These are phyloP conservation scores for Lepus americanus DNA, from an alignment of 2,113 vertebrate genomes.

Conservation along the genomic window DNA sequence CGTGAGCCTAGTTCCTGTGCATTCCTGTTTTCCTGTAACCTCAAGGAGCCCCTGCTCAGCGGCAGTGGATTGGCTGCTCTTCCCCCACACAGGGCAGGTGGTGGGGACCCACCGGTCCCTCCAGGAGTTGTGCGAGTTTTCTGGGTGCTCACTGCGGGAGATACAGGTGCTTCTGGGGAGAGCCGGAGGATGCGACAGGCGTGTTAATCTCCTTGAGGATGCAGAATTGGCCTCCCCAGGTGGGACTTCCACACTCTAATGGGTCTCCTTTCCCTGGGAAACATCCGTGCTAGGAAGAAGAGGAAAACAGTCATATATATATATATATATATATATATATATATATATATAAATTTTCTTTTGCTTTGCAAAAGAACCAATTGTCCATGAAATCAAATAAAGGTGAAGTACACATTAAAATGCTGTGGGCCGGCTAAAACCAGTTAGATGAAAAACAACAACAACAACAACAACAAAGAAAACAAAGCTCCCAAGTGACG, in stretches of 20 bases:
- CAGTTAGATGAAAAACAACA: constrained; percentile 39
- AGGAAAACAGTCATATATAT: not conserved
- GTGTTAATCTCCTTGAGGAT: not conserved
- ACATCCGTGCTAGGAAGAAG: constrained; percentile 28
- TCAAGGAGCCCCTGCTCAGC: not conserved
- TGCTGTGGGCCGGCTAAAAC: constrained; percentile 61
- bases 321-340: not conserved
- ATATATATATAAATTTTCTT: constrained; percentile 46
- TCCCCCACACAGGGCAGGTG: not conserved
- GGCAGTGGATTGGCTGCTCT: not conserved
- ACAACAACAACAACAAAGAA: not conserved
- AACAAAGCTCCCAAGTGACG: constrained; percentile 27
- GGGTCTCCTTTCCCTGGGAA: not conserved
- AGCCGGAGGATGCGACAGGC: not conserved
- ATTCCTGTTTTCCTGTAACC: not conserved
- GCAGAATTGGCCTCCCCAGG: not conserved
- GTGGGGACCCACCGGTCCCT: not conserved
- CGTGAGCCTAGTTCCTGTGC: not conserved
- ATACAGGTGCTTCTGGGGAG: fast-evolving
- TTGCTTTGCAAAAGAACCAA: constrained; percentile 72
- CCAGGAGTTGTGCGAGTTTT: fast-evolving
- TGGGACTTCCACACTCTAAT: not conserved
- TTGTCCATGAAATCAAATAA: constrained; percentile 79
- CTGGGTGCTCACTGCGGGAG: not conserved
- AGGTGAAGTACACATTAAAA: constrained; percentile 78